A percentile compares a stretch with the other conserved stretches of the same genome.
Conservation (phyloP, 2,113 vertebrate genomes). For the Heterotilapia buettikoferi region DNA sequence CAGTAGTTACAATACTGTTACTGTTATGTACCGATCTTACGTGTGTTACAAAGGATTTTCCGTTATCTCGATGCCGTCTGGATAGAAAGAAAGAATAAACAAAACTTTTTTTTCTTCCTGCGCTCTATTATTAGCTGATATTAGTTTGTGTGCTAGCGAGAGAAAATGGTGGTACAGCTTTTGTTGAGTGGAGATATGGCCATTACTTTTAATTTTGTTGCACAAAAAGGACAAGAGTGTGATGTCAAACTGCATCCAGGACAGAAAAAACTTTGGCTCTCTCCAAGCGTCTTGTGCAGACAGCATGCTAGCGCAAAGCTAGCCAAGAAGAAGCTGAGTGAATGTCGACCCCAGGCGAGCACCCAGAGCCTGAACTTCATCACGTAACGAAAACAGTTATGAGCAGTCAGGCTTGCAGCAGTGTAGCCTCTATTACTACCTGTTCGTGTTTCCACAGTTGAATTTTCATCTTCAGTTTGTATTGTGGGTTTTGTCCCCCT, state of each 20-base stretch:
- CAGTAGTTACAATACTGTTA: not conserved
- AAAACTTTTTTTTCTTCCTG: not conserved
- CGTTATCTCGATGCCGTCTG: not conserved
- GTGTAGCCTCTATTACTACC: not conserved
- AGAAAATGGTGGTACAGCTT: not conserved
- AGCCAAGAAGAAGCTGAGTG: not conserved
- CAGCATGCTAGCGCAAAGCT: not conserved
- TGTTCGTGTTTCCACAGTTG: not conserved
- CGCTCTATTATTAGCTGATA: not conserved
- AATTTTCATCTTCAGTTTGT: not conserved
- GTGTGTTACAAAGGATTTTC: not conserved
- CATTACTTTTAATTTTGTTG: not conserved
- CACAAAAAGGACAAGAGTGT: not conserved
- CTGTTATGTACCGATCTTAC: accelerated
- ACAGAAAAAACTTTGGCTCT: not conserved
- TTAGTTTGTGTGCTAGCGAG: not conserved
- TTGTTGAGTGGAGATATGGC: not conserved
- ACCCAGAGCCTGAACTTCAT: not conserved
- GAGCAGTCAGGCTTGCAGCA: not conserved
- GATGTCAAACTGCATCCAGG: accelerated
- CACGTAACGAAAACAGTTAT: not conserved
- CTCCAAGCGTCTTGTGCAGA: not conserved
- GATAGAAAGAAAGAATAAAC: not conserved
- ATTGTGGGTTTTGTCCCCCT: not conserved
- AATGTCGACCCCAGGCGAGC: not conserved